These are phyloP conservation scores for Puma concolor DNA, from an alignment of 2,113 vertebrate genomes.

Conservation along the genomic window DNA sequence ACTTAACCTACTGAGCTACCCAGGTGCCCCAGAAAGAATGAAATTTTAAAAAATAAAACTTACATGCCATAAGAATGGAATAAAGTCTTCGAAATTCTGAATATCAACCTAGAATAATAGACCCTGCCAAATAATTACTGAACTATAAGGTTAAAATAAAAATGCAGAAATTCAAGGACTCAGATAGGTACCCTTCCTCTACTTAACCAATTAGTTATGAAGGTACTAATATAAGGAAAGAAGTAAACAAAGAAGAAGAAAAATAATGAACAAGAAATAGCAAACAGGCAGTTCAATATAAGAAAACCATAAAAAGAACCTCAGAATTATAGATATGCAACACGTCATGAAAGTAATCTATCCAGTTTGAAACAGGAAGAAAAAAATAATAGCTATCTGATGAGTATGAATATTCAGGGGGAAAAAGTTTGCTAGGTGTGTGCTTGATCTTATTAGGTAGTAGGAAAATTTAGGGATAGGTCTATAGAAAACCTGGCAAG, in stretches of 20 bases:
- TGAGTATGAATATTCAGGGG: background rate
- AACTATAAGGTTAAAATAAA: background rate
- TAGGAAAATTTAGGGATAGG: background rate
- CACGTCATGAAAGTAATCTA: background rate
- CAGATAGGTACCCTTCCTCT: background rate
- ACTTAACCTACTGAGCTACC: too few species aligned
- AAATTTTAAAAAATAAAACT: background rate
- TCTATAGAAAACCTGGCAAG: background rate
- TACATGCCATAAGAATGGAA: background rate
- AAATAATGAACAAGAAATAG: background rate
- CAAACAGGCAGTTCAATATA: background rate
- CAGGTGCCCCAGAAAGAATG: background rate
- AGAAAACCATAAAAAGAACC: background rate
- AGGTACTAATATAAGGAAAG: background rate
- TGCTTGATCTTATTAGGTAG: background rate
- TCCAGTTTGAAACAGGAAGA: background rate
- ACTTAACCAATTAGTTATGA: background rate
- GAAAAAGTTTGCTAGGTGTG: background rate
- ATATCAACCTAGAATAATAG: background rate
- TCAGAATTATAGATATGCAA: background rate
- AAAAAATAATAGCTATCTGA: background rate
- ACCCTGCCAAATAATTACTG: background rate
- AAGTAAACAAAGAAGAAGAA: background rate
- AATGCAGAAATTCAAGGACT: background rate
- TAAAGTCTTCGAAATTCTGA: background rate